Base-by-base conservation (phyloP, 2,888 invertebrate species). In the Polietes domitor region DNA sequence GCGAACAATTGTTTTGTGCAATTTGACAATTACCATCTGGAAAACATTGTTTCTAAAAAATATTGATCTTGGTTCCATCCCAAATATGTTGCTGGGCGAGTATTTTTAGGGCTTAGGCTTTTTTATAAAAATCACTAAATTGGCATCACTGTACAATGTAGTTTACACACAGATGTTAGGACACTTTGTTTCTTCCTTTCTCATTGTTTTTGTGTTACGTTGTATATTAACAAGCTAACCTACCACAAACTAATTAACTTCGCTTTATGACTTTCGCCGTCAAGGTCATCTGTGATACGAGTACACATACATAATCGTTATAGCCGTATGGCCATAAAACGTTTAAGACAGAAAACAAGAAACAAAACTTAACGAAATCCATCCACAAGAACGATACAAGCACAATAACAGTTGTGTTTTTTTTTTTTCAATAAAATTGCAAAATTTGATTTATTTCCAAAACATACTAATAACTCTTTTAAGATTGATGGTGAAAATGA, bases 201-300 rank as follows among this genome's bases (percentile, higher is more conserved):
- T 32, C 26, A 12, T 12, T 47, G 47, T 12, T 17, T 15, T 10
- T 21, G 19, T 55, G 17, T 12, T 10, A 21, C n/a, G n/a, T n/a
- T n/a, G 55, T 15, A 61, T 32, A 26, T 58, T 58, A 55, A 58
- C 58, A 10, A 21, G 58, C 53, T 9, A 71, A 61, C 72, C 41
- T n/a, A 72, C 19, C 72, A 55, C 19, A 21, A 74, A 28, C 85
- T 90, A 90, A 89, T 89, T 89, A 89, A 85, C 85, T 85, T 86
- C 68, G 86, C 89, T 89, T 80, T 75, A 83, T 75, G 74, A 72
- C 77, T 77, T 75, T 74, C 21, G 37, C 47, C 72, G 41, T 41
- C 72, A 84, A 84, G 80, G 83, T 58, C 75, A 80, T 75, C 74
- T 68, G 47, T 50, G 63, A 80, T 77, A 77, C 32, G 28, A 28